phyloP scores from a whole-genome alignment of 1,140 invertebrate genomes.

The Brachionus rotundiformis region DNA sequence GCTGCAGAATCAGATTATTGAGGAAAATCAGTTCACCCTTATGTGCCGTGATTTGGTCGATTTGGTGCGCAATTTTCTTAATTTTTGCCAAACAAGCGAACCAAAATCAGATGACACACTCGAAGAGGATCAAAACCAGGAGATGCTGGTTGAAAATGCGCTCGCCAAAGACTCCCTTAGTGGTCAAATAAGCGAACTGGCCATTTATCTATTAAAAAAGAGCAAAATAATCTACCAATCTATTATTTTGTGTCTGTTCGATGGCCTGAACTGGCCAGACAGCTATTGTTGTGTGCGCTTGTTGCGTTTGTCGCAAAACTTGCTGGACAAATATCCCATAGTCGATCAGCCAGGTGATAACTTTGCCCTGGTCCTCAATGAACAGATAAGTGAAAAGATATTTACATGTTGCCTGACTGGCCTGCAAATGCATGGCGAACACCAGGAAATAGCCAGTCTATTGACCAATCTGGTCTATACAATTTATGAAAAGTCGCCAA shows the following conservation, averaged over 20 bases:
- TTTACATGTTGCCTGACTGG: constrained; percentile 30
- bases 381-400: constrained; percentile 35
- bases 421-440: constrained; percentile 30
- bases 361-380: constrained; percentile 6
- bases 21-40: constrained; percentile 36
- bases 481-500: constrained; percentile 40
- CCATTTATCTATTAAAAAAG: constrained; percentile 28
- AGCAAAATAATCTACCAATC: constrained; percentile 42
- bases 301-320: not conserved
- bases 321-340: constrained; percentile 11
- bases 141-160: constrained; percentile 7
- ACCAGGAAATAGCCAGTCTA: constrained; percentile 38
- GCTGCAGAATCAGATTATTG: constrained; percentile 33
- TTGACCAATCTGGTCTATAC: not conserved
- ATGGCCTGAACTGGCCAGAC: constrained; percentile 41
- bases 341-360: not conserved
- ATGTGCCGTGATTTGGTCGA: constrained; percentile 45
- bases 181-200: constrained; percentile 30
- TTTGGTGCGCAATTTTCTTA: constrained; percentile 1
- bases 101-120: not conserved
- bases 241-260: constrained; percentile 37
- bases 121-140: not conserved
- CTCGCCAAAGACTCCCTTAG: not conserved
- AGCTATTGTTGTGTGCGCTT: constrained; percentile 37
- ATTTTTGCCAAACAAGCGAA: not conserved